phyloP scores from a whole-genome alignment of 2,113 vertebrate species.

The Notarius lentiginosus region DNA sequence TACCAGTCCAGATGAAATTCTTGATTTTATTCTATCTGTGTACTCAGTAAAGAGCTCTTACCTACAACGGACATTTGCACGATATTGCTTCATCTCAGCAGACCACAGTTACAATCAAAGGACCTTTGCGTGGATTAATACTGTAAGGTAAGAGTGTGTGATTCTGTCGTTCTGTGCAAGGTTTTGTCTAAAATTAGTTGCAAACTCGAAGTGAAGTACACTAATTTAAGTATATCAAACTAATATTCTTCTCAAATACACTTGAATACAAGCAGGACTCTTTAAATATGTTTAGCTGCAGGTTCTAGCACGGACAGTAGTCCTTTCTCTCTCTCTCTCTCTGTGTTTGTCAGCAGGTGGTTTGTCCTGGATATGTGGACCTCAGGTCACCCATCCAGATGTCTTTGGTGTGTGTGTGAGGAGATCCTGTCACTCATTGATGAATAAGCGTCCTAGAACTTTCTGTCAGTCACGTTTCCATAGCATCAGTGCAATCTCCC shows the following conservation, averaged over 20 bases:
- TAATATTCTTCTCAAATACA: background rate
- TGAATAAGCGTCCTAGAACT: slow-evolving; percentile 17
- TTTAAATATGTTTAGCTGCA: background rate
- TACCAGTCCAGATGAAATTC: slow-evolving; percentile 27
- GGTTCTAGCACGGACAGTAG: background rate
- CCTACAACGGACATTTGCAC: slow-evolving; percentile 30
- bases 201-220: background rate
- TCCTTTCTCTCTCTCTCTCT: too few relatives aligned
- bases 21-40: slow-evolving; percentile 65
- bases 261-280: background rate
- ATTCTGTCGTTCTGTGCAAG: background rate
- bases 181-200: background rate
- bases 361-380: slow-evolving; percentile 56
- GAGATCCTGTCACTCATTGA: slow-evolving; percentile 20
- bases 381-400: slow-evolving; percentile 51
- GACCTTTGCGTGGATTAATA: slow-evolving; percentile 34
- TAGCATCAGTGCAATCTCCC: background rate
- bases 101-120: slow-evolving; percentile 35
- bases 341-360: background rate
- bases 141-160: slow-evolving; percentile 62
- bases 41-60: slow-evolving; percentile 36
- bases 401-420: slow-evolving; percentile 25
- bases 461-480: slow-evolving; percentile 18
- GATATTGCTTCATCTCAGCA: background rate
- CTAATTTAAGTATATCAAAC: background rate